Base-by-base conservation (phyloP, 1,140 invertebrate species). In the Periplaneta americana region DNA sequence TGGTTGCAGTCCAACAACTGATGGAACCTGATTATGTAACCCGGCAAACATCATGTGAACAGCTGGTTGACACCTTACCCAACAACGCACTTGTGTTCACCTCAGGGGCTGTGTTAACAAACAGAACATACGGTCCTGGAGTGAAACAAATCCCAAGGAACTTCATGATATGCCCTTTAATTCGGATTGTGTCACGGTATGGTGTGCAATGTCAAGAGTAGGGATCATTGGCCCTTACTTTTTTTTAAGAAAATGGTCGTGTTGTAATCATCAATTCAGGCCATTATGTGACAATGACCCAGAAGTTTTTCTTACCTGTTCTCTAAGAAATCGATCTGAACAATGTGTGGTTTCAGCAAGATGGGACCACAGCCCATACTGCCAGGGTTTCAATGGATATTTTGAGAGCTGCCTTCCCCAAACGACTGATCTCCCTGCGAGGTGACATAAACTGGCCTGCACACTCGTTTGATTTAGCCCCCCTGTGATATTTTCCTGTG, bases 211-310 rank as follows among this genome's bases (percentile, higher is more conserved):
- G 74, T 81, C 82, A 83, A n/a, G n/a, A n/a, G n/a, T n/a, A n/a
- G n/a, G n/a, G n/a, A n/a, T n/a, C n/a, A n/a, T n/a, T 82, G 32
- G 78, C 22, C 36, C 80, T 37, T 32, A 81, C 32, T 32, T 79
- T 82, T 83, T 83, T 83, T 83, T 31, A 83, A 82, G 81, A 81
- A 37, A 77, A 83, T 32, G 74, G 35, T n/a, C 18, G 28, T 17
- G 39, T 57, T 75, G 83, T 86, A 74, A 86, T 84, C 11, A 85
- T 87, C 75, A 86, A 85, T 83, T 85, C 82, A 32, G 85, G 84
- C 9, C 84, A 84, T n/a, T 86, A 87, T 83, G 80, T 85, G 57
- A 34, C 78, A 15, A 86, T 88, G 86, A 84, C 85, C 74, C 82
- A 66, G n/a, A 79, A 87, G 34, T 86, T 85, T 85, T 86, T 86